Evolutionary conservation across 2,797 vertebrate species (phyloP), one percentile per base, ranked within the genome.

Genomic region (Tragelaphus oryx): DNA sequence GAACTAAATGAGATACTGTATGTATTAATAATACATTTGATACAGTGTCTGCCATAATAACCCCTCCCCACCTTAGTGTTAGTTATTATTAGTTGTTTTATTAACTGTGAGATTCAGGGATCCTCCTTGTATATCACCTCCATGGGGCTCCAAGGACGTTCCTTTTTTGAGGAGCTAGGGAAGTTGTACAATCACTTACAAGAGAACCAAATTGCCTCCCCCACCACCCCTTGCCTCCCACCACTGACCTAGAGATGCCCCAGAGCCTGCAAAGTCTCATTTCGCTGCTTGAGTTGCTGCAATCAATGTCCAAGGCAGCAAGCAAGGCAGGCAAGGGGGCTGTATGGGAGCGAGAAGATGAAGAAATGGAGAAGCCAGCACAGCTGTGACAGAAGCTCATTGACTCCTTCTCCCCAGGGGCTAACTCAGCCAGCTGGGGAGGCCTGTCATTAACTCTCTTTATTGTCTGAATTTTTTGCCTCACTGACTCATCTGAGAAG

Each of bases 381-480:
- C 60, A 96, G 91, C 79, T 96, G 95, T 33, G 79, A 94, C 94
- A 93, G 95, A 97, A 95, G 96, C 96, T 98, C 96, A 98, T 98
- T 97, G 97, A 97, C 90, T 97, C 54, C 94, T 96, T 91, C 93
- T 98, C 98, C 87, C 4, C 96, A 94, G 98, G 98, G 99, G 98
- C 98, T 87, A 95, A 97, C 97, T 97, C 22, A 0, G 71, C 98
- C 97, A 98, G 97, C 98, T 99, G 99, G 98, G 98, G 97, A 98
- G 93, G 98, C 93, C 97, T 97, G 97, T 97, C 98, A 98, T 98
- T 99, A 99, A 99, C 98, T 98, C 98, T 98, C 98, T 98, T 98
- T 97, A 99, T 98, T 99, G 98, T 98, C 98, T 98, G 98, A 98
- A 98, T 99, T 99, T 99, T 99, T 99, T 98, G 99, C 98, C 98